Base-by-base conservation (phyloP, 2,888 invertebrate genomes). In the Argyresthia goedartella region DNA sequence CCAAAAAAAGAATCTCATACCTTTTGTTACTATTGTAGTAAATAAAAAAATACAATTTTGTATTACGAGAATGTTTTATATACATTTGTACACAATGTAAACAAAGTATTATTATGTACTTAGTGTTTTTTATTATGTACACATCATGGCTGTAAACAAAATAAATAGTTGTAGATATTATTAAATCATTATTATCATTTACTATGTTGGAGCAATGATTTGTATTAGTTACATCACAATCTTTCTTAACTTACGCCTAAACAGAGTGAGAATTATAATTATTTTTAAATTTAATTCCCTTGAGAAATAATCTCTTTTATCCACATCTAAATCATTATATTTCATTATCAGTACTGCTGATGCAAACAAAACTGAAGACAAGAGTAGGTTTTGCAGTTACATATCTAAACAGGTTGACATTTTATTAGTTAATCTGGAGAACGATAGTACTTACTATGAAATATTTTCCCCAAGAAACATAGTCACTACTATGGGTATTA, bases 31-130 rank as follows among this genome's bases (percentile, higher is more conserved):
- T 25, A 25, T 25, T 46, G 33, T 46, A 33, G 33, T 33, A 33
- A 46, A 46, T 33, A 33, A 46, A 46, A 25, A 25, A 25, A 46
- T 25, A 16, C 46, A 11, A 15, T 13, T 35, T 48, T 48, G 14
- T 48, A 48, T 45, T 44, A 35, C 35, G 36, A 42, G 6, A 43
- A 33, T 53, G 39, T 51, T 51, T 79, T 79, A 81, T 81, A 76
- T 82, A 85, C 82, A 82, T 82, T 81, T 85, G 82, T 85, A 85
- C 84, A 85, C 62, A 64, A 73, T 72, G 65, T 63, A 71, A 77
- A 71, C 52, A 44, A 48, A 47, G 35, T 25, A 71, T 76, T 73
- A 71, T 71, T 68, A 76, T 79, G 76, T 81, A 77, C 73, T 73
- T 73, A 73, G 63, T 70, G 14, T 71, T 67, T 67, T 66, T 52